These are phyloP conservation scores for Neria commutata DNA, from an alignment of 2,888 invertebrate genomes.

Conservation along the genomic window DNA sequence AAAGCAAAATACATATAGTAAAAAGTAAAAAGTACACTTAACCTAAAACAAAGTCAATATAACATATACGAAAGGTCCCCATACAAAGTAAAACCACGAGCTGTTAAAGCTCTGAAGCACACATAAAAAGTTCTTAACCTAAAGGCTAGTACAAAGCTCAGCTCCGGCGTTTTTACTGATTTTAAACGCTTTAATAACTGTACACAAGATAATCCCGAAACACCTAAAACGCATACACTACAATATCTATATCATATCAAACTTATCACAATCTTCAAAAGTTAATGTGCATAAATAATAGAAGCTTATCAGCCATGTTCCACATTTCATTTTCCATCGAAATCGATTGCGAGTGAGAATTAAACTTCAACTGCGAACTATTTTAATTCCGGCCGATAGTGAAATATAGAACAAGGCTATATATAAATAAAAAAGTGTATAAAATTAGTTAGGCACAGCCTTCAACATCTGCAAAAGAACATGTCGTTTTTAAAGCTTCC, in stretches of 20 bases:
- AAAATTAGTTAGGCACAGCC: conserved; percentile 10
- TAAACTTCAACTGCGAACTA: too few relatives aligned
- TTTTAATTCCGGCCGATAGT: too few relatives aligned
- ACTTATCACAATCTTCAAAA: too few relatives aligned
- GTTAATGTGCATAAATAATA: too few relatives aligned
- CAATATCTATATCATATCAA: neutral
- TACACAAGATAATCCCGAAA: neutral
- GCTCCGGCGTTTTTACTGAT: conserved; percentile 19
- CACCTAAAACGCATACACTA: neutral
- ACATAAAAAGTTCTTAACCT: neutral
- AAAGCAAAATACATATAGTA: too few relatives aligned
- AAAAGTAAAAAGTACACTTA: neutral
- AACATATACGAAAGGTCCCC: neutral
- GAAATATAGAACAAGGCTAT: too few relatives aligned
- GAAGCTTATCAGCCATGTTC: too few relatives aligned
- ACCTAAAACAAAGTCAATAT: neutral
- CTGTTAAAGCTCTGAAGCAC: neutral
- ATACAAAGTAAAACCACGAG: neutral
- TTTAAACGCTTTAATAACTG: neutral
- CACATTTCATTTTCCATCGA: too few relatives aligned
- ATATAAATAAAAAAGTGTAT: too few relatives aligned
- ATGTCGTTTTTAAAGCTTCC: neutral
- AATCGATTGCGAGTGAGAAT: too few relatives aligned
- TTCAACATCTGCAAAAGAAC: neutral
- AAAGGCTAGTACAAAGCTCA: conserved; percentile 7